Evolutionary conservation across 2,113 vertebrate species (phyloP), one percentile per base, ranked within the genome.

Genomic region (Cyprinodon variegatus): DNA sequence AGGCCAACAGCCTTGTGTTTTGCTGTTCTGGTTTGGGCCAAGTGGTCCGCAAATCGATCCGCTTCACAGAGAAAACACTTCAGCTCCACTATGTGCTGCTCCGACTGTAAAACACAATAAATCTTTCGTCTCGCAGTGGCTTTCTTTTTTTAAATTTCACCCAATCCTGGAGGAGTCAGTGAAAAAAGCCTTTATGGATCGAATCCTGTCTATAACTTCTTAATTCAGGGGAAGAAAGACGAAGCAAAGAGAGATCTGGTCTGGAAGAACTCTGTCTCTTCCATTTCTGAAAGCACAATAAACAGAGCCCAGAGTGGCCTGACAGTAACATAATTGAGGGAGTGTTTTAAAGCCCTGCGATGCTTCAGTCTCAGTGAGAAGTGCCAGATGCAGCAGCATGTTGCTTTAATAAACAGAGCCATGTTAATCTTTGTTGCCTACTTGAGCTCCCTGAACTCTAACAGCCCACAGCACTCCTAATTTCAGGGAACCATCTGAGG

Each of bases 1-100:
- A 90, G 91, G 90, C 40, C 89, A 83, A 91, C 90, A 39, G 78
- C 53, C 43, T 78, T 77, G 76, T 91, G 90, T 93, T 94, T 91
- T 89, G 83, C 87, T 72, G 81, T n/a, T 76, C 68, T 40, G 81
- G 65, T 75, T 65, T 3, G 74, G 80, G 86, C 89, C 93, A 90
- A 85, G 79, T 86, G 90, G 90, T 82, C 85, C 86, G 74, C 83
- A 83, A 81, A 91, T 75, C 40, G 22, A 68, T 12, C 45, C 11
- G 74, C 69, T 77, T 53, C 2, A 67, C 61, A 71, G 81, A 74
- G 70, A 85, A 77, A 79, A 65, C 43, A 65, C 86, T 79, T 77
- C 76, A 66, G 67, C 78, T 83, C 76, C 74, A 36, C 68, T 50
- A 62, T 83, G 77, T 71, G 73, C 78, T 84, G 71, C 76, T 87